Base-by-base conservation (phyloP, 2,113 vertebrate genomes). In the Condylura cristata region DNA sequence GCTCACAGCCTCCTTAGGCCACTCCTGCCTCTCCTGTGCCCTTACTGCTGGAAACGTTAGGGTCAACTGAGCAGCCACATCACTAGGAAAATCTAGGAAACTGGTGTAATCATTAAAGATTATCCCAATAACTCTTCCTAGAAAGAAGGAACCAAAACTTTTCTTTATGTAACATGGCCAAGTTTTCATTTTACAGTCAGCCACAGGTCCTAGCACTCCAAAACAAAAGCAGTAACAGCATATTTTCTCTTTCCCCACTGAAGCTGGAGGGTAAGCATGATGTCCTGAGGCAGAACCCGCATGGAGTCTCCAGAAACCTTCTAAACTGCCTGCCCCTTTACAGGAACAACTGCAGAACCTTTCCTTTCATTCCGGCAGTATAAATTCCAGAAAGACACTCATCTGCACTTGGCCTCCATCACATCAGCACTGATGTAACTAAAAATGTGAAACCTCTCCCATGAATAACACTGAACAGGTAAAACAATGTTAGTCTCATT, bases 91-190 rank as follows among this genome's bases (percentile, higher is more conserved):
- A 82, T 44, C 58, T 13, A 51, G 58, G 94, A n/a, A 88, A 94
- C 39, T 30, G 8, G 6, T 66, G n/a, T 72, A 26, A 89, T 74
- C 74, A 80, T 85, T 65, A 79, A 82, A 90, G 61, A 78, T 26
- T 8, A 10, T n/a, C 95, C 46, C 26, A 60, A 89, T 37, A 95
- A 90, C 86, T 76, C 89, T 48, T 68, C 72, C 86, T 89, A 51
- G 61, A 91, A 91, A 85, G 88, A 72, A 94, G 28, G 34, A 96
- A 70, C 58, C 83, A 58, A 89, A 34, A 61, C 86, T 92, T 76
- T 94, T 74, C 56, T 94, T 82, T 81, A 2, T 34, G 44, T 34
- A 89, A 70, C 58, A 53, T 2, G 9, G 80, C 20, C 74, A 71
- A 58, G 65, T 34, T 91, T 63, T 93, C 56, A 32, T 56, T 65